Evolutionary conservation across 2,113 vertebrate species (phyloP).

Genomic region (Ciconia stormi): DNA sequence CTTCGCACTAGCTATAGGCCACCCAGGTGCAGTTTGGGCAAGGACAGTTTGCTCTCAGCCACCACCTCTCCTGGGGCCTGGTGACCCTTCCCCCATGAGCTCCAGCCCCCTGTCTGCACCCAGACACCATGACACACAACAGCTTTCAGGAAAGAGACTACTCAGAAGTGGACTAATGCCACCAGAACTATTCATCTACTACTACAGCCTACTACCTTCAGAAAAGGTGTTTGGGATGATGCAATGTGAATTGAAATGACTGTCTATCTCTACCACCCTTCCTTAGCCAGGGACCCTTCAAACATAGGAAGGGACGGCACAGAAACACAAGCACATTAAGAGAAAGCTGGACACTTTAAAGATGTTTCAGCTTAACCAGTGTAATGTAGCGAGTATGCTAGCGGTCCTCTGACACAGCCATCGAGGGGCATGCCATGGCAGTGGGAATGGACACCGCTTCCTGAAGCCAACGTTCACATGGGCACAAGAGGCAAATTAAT

Average conservation of each 20-base stretch:
- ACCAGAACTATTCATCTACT: not conserved
- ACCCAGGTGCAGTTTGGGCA: not conserved
- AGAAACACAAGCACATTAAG: not conserved
- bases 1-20: not conserved
- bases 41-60: not conserved
- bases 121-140: not conserved
- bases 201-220: not conserved
- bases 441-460: not conserved
- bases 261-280: not conserved
- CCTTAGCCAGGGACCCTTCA: not conserved
- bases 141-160: not conserved
- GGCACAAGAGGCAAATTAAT: not conserved
- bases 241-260: not conserved
- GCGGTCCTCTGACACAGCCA: fast-evolving
- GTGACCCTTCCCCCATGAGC: not conserved
- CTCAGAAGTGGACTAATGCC: not conserved
- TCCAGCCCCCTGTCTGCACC: not conserved
- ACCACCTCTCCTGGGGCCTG: not conserved
- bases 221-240: not conserved
- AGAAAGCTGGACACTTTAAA: not conserved
- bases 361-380: not conserved
- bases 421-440: not conserved
- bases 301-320: not conserved
- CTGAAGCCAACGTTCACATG: not conserved
- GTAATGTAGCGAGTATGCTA: fast-evolving